Percentiles rank a stretch among this genome's conserved stretches.
phyloP scores from a whole-genome alignment of 1,140 invertebrate species.

The Cylas formicarius region DNA sequence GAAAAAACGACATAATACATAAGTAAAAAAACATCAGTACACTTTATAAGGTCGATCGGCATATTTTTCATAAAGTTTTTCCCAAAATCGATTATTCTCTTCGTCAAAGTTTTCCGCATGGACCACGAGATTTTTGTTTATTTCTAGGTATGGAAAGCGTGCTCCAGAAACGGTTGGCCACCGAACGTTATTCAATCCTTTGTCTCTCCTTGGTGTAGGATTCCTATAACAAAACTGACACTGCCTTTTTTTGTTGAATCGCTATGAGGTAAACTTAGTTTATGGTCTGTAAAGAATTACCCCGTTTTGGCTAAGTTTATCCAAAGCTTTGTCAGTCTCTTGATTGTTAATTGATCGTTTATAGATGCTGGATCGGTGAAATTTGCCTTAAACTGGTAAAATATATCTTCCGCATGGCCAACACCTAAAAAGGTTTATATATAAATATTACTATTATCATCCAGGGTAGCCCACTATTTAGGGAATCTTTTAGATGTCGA shows the following conservation, averaged over 20 bases:
- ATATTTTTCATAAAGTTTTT: constrained; percentile 3
- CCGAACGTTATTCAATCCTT: too few relatives aligned
- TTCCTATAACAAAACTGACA: constrained; percentile 4
- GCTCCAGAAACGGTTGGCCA: constrained; percentile 5
- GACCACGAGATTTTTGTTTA: not conserved
- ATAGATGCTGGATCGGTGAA: not conserved
- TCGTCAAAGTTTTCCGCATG: constrained; percentile 6
- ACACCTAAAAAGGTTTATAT: too few relatives aligned
- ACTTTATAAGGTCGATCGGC: too few relatives aligned
- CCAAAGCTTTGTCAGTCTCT: constrained; percentile 6
- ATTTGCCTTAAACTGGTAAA: not conserved
- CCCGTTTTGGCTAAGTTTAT: constrained; percentile 12
- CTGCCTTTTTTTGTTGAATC: too few relatives aligned
- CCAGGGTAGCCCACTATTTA: too few relatives aligned
- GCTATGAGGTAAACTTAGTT: too few relatives aligned
- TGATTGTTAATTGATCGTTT: not conserved
- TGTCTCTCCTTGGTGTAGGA: constrained; percentile 6
- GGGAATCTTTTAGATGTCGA: too few relatives aligned
- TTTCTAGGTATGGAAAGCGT: constrained; percentile 7
- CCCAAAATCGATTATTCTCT: constrained; percentile 8
- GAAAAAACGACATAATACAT: too few relatives aligned
- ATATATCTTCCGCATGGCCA: constrained; percentile 1
- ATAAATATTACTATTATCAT: too few relatives aligned
- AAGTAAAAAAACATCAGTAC: too few relatives aligned
- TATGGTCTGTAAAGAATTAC: constrained; percentile 1